Evolutionary conservation across 2,113 vertebrate species (phyloP).

Genomic region (Ptyas mucosa): DNA sequence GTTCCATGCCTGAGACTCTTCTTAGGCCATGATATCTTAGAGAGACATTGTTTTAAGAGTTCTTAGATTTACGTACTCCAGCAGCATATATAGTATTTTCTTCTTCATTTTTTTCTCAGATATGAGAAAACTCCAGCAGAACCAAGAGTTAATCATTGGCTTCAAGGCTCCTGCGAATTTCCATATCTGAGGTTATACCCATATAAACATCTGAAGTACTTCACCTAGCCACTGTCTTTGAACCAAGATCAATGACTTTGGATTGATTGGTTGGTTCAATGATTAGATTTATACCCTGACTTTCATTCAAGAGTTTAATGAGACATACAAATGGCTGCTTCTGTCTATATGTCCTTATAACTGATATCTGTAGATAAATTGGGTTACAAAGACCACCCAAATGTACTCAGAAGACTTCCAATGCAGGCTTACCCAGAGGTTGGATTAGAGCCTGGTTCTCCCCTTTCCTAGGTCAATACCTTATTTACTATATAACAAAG

Average conservation of each 20-base stretch:
- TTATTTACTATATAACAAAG: neutral
- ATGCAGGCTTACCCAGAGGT: neutral
- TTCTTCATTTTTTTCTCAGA: neutral
- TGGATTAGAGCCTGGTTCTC: neutral
- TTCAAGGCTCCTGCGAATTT: neutral
- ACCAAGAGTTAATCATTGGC: neutral
- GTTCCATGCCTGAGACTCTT: neutral
- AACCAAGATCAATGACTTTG: neutral
- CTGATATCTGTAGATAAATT: neutral
- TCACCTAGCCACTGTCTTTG: neutral
- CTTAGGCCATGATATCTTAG: neutral
- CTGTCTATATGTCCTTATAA: neutral
- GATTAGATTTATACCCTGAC: neutral
- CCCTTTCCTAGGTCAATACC: neutral
- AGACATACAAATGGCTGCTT: neutral
- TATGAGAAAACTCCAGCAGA: neutral
- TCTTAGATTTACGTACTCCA: neutral
- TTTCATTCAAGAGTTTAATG: neutral
- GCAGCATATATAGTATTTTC: neutral
- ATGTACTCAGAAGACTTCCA: neutral
- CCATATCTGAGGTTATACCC: neutral
- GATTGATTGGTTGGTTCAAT: neutral
- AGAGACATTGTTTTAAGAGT: neutral
- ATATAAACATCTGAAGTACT: neutral
- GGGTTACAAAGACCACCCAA: neutral